phyloP scores from a whole-genome alignment of 1,140 invertebrate species.

The Papilio machaon region DNA sequence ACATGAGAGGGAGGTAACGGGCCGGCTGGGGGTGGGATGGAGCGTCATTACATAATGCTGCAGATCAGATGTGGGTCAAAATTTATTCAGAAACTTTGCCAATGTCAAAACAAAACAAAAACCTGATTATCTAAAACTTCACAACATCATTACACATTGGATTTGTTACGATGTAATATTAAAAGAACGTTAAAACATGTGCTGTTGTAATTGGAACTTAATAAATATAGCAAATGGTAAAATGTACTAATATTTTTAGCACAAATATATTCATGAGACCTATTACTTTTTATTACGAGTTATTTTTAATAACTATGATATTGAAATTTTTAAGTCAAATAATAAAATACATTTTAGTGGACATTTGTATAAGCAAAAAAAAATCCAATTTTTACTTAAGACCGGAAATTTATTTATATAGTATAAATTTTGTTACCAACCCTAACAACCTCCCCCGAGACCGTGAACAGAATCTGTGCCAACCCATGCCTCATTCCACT shows the following conservation, averaged over 20 bases:
- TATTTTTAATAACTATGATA: background rate
- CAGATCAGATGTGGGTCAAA: conserved; percentile 64
- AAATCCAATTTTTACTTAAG: background rate
- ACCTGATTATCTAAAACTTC: no score
- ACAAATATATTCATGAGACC: background rate
- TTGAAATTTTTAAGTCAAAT: background rate
- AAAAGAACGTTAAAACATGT: no score
- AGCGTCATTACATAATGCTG: conserved; percentile 65
- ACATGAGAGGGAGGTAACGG: background rate
- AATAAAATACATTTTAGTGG: background rate
- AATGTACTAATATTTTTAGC: background rate
- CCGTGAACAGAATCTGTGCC: background rate
- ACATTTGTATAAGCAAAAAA: background rate
- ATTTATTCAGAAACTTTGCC: conserved; percentile 44
- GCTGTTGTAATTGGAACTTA: no score
- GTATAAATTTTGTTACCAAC: background rate
- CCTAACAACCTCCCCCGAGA: background rate
- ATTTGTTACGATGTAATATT: no score
- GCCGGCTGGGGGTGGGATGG: background rate
- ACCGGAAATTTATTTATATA: background rate
- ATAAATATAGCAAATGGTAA: no score
- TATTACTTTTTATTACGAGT: background rate
- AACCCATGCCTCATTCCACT: background rate
- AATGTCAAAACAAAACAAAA: background rate
- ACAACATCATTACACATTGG: no score